Base-by-base conservation (phyloP, 1,140 invertebrate genomes). In the Laupala kohalensis region DNA sequence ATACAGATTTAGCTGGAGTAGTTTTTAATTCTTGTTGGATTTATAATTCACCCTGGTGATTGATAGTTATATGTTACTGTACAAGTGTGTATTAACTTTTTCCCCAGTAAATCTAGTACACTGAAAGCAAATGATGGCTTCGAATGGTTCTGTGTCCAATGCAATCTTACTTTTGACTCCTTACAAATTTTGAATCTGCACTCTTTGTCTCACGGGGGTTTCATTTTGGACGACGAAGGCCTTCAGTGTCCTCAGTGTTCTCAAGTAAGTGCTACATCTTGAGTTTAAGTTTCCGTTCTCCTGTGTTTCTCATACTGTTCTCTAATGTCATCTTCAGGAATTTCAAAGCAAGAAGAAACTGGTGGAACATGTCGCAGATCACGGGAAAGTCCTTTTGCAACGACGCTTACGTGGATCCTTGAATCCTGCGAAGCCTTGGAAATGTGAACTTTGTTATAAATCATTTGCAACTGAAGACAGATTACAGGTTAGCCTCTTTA, bases 401-500 rank as follows among this genome's bases (percentile, higher is more conserved):
- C 6, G 64, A 23, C 71, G 71, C 19, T 23, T 67, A 30, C 37
- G 71, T 4, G 53, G 69, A 19, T 37, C 12, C 71, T 66, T n/a
- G 12, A 73, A 71, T 74, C 78, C 76, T 63, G 78, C 75, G 72
- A 84, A 78, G 74, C 83, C 78, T 23, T 83, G 83, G 76, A 88
- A 89, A 78, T 90, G 87, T 78, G 80, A 81, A 5, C 77, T 86
- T 74, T 91, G 90, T 78, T 87, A 88, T 76, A 90, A 90, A 78
- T 79, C 84, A 29, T 91, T 90, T 80, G 82, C 85, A 3, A 84
- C 84, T 19, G 82, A 85, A 75, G 86, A 89, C 69, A 80, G 88
- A 69, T 79, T 91, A 0, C 79, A 78, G 75, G 80, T 81, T 76
- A 75, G 69, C n/a, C n/a, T n/a, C n/a, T n/a, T n/a, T n/a, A n/a